Conservation (phyloP, 64 coral and sea anemone genomes). For the Stylophora pistillata region DNA sequence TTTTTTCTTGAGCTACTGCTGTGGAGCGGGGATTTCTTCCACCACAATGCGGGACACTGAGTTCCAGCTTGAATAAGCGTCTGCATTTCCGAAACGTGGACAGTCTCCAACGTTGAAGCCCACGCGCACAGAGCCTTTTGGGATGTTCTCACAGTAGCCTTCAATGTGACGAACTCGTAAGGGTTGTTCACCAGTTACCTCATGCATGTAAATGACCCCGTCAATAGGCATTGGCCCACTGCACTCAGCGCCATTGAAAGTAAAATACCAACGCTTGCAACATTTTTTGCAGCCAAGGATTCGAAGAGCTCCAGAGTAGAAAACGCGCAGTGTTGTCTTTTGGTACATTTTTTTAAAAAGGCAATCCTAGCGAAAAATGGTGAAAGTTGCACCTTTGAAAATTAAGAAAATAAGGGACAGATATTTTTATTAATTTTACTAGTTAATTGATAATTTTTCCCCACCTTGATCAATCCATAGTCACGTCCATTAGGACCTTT, state of each 20-base stretch:
- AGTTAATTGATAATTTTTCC: too few species aligned
- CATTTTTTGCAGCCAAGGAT: not conserved
- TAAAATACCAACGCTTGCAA: conserved; percentile 64
- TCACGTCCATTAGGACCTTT: not conserved
- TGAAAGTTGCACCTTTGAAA: too few species aligned
- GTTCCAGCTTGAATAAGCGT: conserved; percentile 23
- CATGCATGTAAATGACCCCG: not conserved
- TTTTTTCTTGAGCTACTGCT: too few species aligned
- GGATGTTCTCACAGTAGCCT: conserved; percentile 50
- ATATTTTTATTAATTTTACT: too few species aligned
- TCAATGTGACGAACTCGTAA: conserved; percentile 45
- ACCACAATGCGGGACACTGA: conserved; percentile 27
- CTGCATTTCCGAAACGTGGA: conserved; percentile 20
- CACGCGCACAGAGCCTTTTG: conserved; percentile 20
- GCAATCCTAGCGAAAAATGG: not conserved
- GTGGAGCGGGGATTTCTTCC: conserved; percentile 21
- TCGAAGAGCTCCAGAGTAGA: conserved; percentile 15
- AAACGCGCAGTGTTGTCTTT: not conserved
- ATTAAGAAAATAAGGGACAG: not conserved
- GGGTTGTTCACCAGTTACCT: not conserved
- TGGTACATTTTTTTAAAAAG: conserved; percentile 2
- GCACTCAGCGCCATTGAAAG: conserved; percentile 53
- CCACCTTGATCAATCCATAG: conserved; percentile 31
- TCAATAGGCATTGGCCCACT: conserved; percentile 28
- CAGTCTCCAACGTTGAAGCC: conserved; percentile 60